phyloP scores from a whole-genome alignment of 1,140 invertebrate species.

The Archegozetes longisetosus region DNA sequence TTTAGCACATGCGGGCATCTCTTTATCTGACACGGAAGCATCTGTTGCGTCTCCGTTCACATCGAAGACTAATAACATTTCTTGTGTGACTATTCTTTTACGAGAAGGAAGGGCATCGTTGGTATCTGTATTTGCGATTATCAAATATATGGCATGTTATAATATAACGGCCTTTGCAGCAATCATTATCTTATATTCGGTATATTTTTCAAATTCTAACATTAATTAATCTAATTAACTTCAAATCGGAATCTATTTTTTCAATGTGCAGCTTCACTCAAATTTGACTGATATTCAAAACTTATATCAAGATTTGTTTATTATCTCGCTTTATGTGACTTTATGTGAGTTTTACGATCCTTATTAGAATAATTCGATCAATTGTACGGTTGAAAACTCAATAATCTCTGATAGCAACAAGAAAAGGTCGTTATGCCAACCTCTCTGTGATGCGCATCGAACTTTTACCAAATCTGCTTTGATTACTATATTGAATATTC shows the following conservation, averaged over 20 bases:
- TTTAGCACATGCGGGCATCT: conserved; percentile 86
- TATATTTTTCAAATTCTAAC: conserved; percentile 26
- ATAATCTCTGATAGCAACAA: too few species aligned
- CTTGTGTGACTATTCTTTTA: conserved; percentile 72
- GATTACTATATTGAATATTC: too few species aligned
- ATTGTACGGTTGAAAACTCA: too few species aligned
- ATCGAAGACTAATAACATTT: conserved; percentile 66
- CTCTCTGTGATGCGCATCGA: too few species aligned
- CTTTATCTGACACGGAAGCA: conserved; percentile 86
- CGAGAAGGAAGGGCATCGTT: conserved; percentile 81
- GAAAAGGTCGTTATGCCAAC: too few species aligned
- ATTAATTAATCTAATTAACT: not conserved
- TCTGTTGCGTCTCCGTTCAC: conserved; percentile 94
- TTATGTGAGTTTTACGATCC: conserved; percentile 37
- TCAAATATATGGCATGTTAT: conserved; percentile 96
- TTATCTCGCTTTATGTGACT: conserved; percentile 59
- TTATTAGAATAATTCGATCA: too few species aligned
- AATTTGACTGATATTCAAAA: conserved; percentile 53
- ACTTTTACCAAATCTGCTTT: too few species aligned
- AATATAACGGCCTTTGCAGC: conserved; percentile 84
- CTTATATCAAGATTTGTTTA: conserved; percentile 64
- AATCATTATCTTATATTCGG: conserved; percentile 68
- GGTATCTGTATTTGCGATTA: conserved; percentile 87
- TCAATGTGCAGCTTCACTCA: conserved; percentile 25
- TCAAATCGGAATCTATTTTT: not conserved